Percentiles rank a stretch among this genome's conserved stretches.
phyloP scores from a whole-genome alignment of 2,888 invertebrate genomes.

The Hyposoter didymator region DNA sequence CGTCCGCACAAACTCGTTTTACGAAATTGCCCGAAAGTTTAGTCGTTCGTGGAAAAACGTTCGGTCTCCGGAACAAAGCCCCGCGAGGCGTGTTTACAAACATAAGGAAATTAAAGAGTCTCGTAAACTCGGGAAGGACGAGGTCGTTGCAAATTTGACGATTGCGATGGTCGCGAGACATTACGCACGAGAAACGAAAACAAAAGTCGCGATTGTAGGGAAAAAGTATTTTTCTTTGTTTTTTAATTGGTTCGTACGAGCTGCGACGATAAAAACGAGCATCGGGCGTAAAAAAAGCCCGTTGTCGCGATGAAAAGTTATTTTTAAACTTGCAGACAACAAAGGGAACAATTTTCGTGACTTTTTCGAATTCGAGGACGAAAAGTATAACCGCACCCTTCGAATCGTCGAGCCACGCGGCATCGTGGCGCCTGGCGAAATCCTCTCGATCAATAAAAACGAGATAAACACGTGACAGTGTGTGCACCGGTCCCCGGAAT shows the following conservation, averaged over 20 bases:
- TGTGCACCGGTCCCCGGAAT: background rate
- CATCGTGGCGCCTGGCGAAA: slow-evolving; percentile 40
- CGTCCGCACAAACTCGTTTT: slow-evolving; percentile 30
- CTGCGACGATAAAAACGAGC: background rate
- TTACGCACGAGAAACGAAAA: slow-evolving; percentile 22
- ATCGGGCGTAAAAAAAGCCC: background rate
- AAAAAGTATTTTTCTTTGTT: background rate
- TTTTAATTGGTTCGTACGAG: background rate
- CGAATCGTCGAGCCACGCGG: background rate
- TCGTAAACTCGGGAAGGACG: background rate
- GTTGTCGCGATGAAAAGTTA: background rate
- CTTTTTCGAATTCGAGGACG: background rate
- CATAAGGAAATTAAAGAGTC: background rate
- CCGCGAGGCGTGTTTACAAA: slow-evolving; percentile 36
- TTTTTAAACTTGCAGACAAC: background rate
- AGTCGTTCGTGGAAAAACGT: slow-evolving; percentile 17
- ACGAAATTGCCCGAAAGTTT: background rate
- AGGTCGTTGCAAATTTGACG: background rate
- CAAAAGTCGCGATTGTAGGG: background rate
- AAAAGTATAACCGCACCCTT: slow-evolving; percentile 31
- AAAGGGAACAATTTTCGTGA: background rate
- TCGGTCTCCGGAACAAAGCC: slow-evolving; percentile 28
- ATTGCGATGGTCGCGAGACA: slow-evolving; percentile 42
- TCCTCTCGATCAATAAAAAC: slow-evolving; percentile 57
- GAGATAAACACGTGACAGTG: slow-evolving; percentile 12